phyloP scores from a whole-genome alignment of 2,888 invertebrate species.

The Mimachlamys varia region DNA sequence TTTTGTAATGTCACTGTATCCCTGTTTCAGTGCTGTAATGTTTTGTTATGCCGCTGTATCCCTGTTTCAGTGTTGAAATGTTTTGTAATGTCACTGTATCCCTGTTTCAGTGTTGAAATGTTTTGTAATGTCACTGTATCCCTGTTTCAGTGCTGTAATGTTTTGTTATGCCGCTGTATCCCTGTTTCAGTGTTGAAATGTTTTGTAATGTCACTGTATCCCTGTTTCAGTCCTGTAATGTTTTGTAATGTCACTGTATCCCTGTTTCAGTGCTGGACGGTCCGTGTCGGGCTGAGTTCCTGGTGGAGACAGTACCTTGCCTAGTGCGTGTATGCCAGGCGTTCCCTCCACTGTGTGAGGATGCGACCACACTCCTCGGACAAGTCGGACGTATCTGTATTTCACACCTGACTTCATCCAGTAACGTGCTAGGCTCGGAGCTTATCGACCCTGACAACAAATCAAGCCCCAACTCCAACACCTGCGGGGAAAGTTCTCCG shows the following conservation, averaged over 20 bases:
- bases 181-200: not conserved
- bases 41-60: no score
- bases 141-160: not conserved
- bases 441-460: not conserved
- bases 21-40: no score
- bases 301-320: slow-evolving; percentile 92
- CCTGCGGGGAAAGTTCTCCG: not conserved
- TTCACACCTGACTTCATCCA: slow-evolving; percentile 70
- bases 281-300: slow-evolving; percentile 90
- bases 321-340: slow-evolving; percentile 93
- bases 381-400: slow-evolving; percentile 87
- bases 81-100: no score
- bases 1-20: no score
- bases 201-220: not conserved
- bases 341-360: slow-evolving; percentile 95
- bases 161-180: not conserved
- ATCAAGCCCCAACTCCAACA: not conserved
- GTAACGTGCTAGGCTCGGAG: slow-evolving; percentile 64
- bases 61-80: no score
- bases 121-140: no score
- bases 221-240: no score
- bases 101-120: no score
- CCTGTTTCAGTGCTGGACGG: slow-evolving; percentile 87
- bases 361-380: slow-evolving; percentile 91
- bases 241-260: not conserved